A percentile compares a stretch with the other conserved stretches of the same genome.
These are phyloP conservation scores for Helicorthomorpha holstii DNA, from an alignment of 1,140 invertebrate genomes.

Conservation along the genomic window DNA sequence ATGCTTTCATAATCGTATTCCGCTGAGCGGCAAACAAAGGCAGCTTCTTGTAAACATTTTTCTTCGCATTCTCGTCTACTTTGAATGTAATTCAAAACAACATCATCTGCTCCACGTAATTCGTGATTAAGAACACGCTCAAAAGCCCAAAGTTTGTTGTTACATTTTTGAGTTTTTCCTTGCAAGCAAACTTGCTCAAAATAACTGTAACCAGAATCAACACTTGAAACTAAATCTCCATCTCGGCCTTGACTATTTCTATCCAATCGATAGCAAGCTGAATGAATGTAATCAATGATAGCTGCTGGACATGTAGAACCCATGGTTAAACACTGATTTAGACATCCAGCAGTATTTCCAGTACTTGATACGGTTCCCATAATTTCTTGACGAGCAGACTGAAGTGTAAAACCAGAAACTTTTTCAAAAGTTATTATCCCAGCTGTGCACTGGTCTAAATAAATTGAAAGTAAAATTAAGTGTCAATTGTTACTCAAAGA, in stretches of 20 bases:
- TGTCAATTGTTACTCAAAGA: background rate
- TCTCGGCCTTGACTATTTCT: constrained; percentile 28
- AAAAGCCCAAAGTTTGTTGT: too few relatives aligned
- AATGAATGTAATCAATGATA: constrained; percentile 29
- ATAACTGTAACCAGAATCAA: background rate
- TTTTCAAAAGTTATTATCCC: background rate
- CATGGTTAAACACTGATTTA: constrained; percentile 22
- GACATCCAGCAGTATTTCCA: constrained; percentile 25
- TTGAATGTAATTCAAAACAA: constrained; percentile 23
- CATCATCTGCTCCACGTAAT: constrained; percentile 24
- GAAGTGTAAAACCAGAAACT: background rate
- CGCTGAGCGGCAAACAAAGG: constrained; percentile 29
- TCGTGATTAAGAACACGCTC: too few relatives aligned
- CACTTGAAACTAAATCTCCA: constrained; percentile 24
- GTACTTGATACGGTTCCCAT: constrained; percentile 21
- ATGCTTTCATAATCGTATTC: constrained; percentile 29
- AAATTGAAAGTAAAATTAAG: background rate
- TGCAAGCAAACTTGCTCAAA: background rate
- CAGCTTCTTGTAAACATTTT: constrained; percentile 24
- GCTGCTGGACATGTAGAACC: constrained; percentile 32
- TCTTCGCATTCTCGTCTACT: constrained; percentile 30
- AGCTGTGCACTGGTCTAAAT: background rate
- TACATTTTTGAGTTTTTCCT: too few relatives aligned
- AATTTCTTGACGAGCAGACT: constrained; percentile 22
- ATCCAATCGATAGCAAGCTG: constrained; percentile 29